Evolutionary conservation across 2,888 invertebrate species (phyloP).

Genomic region (Volucella inanis): DNA sequence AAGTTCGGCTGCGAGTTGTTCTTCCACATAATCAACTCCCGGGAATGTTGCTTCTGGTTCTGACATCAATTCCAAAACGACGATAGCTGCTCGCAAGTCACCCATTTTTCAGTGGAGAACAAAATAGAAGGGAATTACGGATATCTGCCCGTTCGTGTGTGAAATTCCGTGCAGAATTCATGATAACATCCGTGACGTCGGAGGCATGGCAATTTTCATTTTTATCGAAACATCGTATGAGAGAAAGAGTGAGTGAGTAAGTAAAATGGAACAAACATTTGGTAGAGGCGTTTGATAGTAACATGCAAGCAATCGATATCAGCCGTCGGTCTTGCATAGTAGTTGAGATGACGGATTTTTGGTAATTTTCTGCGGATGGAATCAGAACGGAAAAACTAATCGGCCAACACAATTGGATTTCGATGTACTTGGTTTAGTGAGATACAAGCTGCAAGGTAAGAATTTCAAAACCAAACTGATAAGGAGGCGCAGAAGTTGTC

Average conservation of each 20-base stretch:
- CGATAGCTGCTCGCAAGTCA: constrained; percentile 27
- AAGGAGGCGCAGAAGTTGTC: too few species aligned
- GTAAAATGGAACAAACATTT: constrained; percentile 17
- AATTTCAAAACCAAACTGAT: too few species aligned
- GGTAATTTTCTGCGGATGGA: constrained; percentile 11
- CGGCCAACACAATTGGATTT: too few species aligned
- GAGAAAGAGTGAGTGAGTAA: neutral
- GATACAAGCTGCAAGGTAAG: too few species aligned
- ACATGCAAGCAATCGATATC: constrained; percentile 37
- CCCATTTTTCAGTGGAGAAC: constrained; percentile 42
- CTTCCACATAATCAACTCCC: constrained; percentile 72
- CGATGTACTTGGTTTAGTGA: too few species aligned
- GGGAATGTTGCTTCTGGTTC: constrained; percentile 73
- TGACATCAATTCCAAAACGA: constrained; percentile 57
- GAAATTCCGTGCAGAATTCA: constrained; percentile 75
- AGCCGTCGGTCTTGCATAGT: neutral
- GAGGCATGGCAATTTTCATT: constrained; percentile 37
- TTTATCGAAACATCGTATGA: neutral
- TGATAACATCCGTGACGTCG: constrained; percentile 74
- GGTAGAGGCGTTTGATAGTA: constrained; percentile 8
- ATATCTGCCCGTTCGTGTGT: constrained; percentile 69
- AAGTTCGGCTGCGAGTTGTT: constrained; percentile 51
- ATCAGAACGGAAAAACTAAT: neutral
- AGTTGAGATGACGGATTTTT: constrained; percentile 18
- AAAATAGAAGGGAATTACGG: constrained; percentile 28